phyloP scores from a whole-genome alignment of 1,140 invertebrate species.

The Diorhabda carinulata region DNA sequence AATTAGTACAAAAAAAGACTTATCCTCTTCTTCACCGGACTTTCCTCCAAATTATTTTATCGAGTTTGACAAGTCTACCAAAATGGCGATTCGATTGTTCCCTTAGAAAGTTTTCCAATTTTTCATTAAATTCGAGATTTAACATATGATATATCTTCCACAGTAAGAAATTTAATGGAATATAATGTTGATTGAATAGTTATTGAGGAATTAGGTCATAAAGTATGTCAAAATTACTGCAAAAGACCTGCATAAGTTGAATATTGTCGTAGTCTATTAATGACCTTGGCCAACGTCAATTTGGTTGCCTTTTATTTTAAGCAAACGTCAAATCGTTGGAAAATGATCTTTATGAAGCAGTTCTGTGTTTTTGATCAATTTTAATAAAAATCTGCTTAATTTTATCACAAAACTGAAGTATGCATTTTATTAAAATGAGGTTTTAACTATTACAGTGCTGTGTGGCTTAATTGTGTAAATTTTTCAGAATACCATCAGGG shows the following conservation, averaged over 20 bases:
- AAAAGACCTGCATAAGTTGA: slow-evolving; percentile 33
- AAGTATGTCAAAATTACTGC: slow-evolving; percentile 31
- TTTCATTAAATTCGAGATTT: slow-evolving; percentile 42
- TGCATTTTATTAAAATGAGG: background rate
- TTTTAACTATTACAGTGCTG: background rate
- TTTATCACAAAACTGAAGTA: background rate
- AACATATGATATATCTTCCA: background rate
- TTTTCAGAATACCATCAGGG: slow-evolving; percentile 60
- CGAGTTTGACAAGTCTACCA: slow-evolving; percentile 52
- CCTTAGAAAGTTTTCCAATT: slow-evolving; percentile 33
- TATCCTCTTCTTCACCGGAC: background rate
- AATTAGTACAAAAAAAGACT: background rate
- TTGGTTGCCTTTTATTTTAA: slow-evolving; percentile 38
- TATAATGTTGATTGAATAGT: background rate
- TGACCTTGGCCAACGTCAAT: slow-evolving; percentile 48
- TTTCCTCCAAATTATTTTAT: slow-evolving; percentile 20
- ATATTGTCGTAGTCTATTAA: slow-evolving; percentile 46
- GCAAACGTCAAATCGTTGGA: slow-evolving; percentile 32
- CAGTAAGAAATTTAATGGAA: background rate
- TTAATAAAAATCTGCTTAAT: slow-evolving; percentile 17
- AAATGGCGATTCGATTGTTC: slow-evolving; percentile 46
- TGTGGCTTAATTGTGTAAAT: background rate
- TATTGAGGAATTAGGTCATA: slow-evolving; percentile 7
- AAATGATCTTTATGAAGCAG: slow-evolving; percentile 27
- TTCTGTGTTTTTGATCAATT: slow-evolving; percentile 34